Evolutionary conservation across 2,888 invertebrate genomes (phyloP).

Genomic region (Ganaspis brasiliensis): DNA sequence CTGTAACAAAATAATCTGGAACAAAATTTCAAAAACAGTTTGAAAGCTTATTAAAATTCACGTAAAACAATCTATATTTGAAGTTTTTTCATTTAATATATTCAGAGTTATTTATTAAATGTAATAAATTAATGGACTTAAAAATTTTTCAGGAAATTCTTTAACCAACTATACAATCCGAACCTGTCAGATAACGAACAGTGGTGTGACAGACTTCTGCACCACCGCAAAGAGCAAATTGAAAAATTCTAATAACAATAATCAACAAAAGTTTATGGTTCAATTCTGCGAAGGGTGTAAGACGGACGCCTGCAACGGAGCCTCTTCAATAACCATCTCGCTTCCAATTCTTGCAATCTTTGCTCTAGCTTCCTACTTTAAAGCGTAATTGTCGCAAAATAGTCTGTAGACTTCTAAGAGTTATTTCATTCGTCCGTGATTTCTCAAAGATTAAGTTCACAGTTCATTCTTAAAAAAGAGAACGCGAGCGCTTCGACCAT

Average conservation of each 20-base stretch:
- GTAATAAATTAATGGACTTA: neutral
- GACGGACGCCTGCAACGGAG: conserved; percentile 70
- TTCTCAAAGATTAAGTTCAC: conserved; percentile 9
- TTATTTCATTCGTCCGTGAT: conserved; percentile 1
- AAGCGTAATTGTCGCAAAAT: conserved; percentile 65
- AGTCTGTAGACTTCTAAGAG: neutral
- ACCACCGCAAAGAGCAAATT: conserved; percentile 31
- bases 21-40: too few relatives aligned
- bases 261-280: conserved; percentile 42
- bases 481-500: conserved; percentile 24
- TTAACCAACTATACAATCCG: conserved; percentile 59
- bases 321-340: conserved; percentile 61
- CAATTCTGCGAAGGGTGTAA: conserved; percentile 69
- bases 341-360: conserved; percentile 63
- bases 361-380: conserved; percentile 58
- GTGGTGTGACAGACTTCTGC: conserved; percentile 70
- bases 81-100: too few relatives aligned
- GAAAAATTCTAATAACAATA: conserved; percentile 2
- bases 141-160: conserved; percentile 48
- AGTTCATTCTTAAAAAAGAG: neutral
- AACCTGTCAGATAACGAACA: conserved; percentile 72
- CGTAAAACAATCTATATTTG: too few relatives aligned
- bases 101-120: too few relatives aligned
- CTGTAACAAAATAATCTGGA: too few relatives aligned
- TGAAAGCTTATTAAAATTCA: too few relatives aligned